phyloP scores from a whole-genome alignment of 2,797 vertebrate genomes.

The Pipistrellus kuhlii region DNA sequence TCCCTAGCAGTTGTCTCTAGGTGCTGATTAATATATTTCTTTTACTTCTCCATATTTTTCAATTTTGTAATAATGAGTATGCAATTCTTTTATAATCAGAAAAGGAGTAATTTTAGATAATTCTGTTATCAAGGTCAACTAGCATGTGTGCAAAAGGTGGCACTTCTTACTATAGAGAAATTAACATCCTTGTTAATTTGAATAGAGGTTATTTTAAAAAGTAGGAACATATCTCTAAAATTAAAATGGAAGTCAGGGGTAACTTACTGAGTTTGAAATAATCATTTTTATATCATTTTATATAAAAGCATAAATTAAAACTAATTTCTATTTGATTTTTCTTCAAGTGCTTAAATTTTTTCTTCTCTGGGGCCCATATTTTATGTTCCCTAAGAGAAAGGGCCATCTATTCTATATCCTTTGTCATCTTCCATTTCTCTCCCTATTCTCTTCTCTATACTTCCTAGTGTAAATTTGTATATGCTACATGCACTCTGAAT shows the following conservation, averaged over 20 bases:
- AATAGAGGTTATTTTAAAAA: constrained; percentile 34
- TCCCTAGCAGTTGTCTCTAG: not conserved
- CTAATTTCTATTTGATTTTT: constrained; percentile 41
- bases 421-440: not conserved
- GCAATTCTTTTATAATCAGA: constrained; percentile 29
- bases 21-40: not conserved
- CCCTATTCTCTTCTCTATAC: not conserved
- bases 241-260: constrained; percentile 56
- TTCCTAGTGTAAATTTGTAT: not conserved
- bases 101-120: constrained; percentile 61
- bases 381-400: not conserved
- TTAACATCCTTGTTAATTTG: constrained; percentile 54
- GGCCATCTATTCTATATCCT: not conserved
- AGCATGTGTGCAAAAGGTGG: constrained; percentile 59
- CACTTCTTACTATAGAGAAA: constrained; percentile 62
- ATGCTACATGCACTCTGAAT: not conserved
- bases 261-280: constrained; percentile 46
- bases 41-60: constrained; percentile 40
- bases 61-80: not conserved
- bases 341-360: constrained; percentile 27
- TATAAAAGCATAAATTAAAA: constrained; percentile 49
- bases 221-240: constrained; percentile 54
- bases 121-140: constrained; percentile 38
- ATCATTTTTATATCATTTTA: constrained; percentile 16
- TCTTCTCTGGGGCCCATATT: not conserved